These are phyloP conservation scores for Cryptosula pallasiana DNA, from an alignment of 2,888 invertebrate genomes.

Conservation along the genomic window DNA sequence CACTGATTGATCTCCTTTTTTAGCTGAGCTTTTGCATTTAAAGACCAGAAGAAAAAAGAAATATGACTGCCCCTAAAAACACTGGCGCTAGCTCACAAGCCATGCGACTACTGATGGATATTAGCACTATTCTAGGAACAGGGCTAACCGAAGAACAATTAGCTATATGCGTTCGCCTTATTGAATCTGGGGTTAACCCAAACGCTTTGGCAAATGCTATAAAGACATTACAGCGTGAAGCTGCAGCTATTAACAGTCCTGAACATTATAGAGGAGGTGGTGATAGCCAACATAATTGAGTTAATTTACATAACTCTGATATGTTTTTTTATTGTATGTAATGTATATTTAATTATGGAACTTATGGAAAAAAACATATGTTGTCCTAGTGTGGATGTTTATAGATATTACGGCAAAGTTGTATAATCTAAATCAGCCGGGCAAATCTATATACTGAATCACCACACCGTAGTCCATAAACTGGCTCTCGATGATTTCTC, in stretches of 20 bases:
- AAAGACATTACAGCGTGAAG: not conserved
- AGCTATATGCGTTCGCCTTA: slow-evolving; percentile 13
- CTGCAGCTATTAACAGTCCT: slow-evolving; percentile 14
- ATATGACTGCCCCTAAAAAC: not conserved
- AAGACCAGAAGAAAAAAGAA: not conserved
- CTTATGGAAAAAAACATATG: too few relatives aligned
- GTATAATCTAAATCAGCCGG: too few relatives aligned
- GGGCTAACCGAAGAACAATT: slow-evolving; percentile 21
- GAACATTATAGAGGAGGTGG: not conserved
- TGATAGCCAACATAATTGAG: not conserved
- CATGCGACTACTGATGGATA: slow-evolving; percentile 7
- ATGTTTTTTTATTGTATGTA: too few relatives aligned
- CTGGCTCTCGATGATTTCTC: too few relatives aligned
- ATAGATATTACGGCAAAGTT: too few relatives aligned
- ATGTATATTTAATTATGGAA: too few relatives aligned
- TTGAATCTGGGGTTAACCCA: slow-evolving; percentile 22
- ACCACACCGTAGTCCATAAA: too few relatives aligned
- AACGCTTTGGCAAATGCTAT: slow-evolving; percentile 13
- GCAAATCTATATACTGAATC: too few relatives aligned
- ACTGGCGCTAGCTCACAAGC: not conserved
- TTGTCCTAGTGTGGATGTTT: too few relatives aligned
- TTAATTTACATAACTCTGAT: too few relatives aligned
- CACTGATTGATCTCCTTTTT: not conserved
- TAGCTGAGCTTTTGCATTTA: not conserved
- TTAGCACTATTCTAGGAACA: slow-evolving; percentile 2